Conservation (phyloP, 2,888 invertebrate genomes). For the Dynastes hyllus region DNA sequence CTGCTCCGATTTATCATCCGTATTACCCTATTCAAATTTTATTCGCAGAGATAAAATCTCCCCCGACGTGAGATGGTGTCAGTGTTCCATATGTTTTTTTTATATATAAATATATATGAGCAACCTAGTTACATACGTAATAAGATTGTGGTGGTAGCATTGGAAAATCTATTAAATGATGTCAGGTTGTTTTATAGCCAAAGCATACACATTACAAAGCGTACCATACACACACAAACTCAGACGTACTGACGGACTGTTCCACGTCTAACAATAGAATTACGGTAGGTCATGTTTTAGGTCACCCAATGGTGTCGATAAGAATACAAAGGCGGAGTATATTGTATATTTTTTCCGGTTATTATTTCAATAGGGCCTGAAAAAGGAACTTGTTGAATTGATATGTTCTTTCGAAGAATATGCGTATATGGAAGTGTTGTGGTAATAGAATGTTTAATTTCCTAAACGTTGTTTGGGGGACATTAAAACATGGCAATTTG, state of each 20-base stretch:
- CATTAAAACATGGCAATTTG: too few relatives aligned
- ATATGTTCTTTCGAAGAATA: neutral
- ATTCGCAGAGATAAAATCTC: neutral
- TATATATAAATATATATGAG: neutral
- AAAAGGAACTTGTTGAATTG: constrained; percentile 20
- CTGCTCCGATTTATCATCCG: too few relatives aligned
- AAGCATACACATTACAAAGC: constrained; percentile 3
- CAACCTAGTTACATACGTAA: neutral
- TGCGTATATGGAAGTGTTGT: too few relatives aligned
- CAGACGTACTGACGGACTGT: neutral
- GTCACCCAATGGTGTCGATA: constrained; percentile 33
- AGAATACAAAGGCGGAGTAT: constrained; percentile 17
- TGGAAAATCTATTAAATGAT: constrained; percentile 6
- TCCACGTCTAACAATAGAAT: constrained; percentile 34
- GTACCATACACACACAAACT: neutral
- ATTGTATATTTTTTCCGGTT: constrained; percentile 10
- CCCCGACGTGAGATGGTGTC: neutral
- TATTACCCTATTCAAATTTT: too few relatives aligned
- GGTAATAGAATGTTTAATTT: too few relatives aligned
- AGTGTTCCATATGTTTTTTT: neutral
- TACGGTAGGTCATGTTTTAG: constrained; percentile 43
- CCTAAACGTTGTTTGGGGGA: too few relatives aligned
- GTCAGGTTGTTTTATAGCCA: constrained; percentile 5
- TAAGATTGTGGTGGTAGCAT: neutral
- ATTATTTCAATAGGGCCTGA: neutral